Base-by-base conservation (phyloP, 1,140 invertebrate species). In the Drosophila kanapiae region DNA sequence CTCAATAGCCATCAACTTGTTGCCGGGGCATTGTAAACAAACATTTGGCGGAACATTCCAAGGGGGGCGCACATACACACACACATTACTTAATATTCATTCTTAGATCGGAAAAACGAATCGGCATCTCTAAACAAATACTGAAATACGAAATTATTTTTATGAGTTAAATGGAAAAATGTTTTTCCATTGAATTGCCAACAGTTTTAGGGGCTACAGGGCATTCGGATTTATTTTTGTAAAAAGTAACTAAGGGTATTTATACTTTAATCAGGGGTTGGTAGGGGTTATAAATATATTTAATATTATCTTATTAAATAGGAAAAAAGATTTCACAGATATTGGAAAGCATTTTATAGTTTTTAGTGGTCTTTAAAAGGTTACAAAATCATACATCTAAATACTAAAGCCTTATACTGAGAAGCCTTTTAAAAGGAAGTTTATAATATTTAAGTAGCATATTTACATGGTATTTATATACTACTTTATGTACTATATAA, bases 131-230 rank as follows among this genome's bases (percentile, higher is more conserved):
- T 68, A 77, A 81, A 63, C 65, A 62, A 70, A 76, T 64, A 57
- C 56, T 59, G 35, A 31, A 60, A 64, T 23, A 23, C 37, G 40
- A 77, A 80, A 75, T 90, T 57, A 85, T 90, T 84, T 88, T 90
- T 77, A 79, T 81, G 86, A 78, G 70, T 81, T 90, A 82, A 78
- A 79, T 85, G 85, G 85, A 85, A 88, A 76, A 78, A 74, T 79
- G 64, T 23, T 82, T 90, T 88, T 85, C 67, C 45, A 71, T 53
- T 64, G 51, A 63, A 78, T 61, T 57, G 14, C 33, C 38, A 38
- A 38, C 53, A n/a, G 35, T 38, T 56, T 56, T 56, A 11, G 16
- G 18, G 33, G 53, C 18, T 3, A 5, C 33, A 5, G 8, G 4
- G n/a, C 8, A 18, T 37, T 0, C 0, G 18, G 18, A 23, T 54